phyloP scores from a whole-genome alignment of 2,888 invertebrate genomes.

The Melitaea athalia region DNA sequence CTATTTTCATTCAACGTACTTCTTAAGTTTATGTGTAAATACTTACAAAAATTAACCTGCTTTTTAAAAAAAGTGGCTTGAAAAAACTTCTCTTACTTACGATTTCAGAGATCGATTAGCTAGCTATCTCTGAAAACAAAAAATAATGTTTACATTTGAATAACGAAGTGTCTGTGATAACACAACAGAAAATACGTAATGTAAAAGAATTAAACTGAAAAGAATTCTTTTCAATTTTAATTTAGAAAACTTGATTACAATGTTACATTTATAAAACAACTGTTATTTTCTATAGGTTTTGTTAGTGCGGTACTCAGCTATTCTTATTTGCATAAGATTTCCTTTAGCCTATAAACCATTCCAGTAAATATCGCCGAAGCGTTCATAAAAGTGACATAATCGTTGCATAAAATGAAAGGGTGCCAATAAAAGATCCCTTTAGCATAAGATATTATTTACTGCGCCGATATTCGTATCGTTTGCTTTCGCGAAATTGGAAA shows the following conservation, averaged over 20 bases:
- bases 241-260: neutral
- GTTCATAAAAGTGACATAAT: slow-evolving; percentile 76
- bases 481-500: slow-evolving; percentile 39
- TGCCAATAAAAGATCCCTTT: slow-evolving; percentile 73
- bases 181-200: too few species aligned
- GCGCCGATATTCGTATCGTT: slow-evolving; percentile 63
- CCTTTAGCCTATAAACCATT: slow-evolving; percentile 68
- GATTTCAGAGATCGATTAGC: too few species aligned
- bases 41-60: too few species aligned
- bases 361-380: slow-evolving; percentile 47
- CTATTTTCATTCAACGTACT: too few species aligned
- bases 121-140: too few species aligned
- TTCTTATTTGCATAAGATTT: slow-evolving; percentile 36
- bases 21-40: too few species aligned
- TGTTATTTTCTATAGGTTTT: slow-evolving; percentile 4
- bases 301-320: slow-evolving; percentile 15
- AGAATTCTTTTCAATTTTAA: too few species aligned
- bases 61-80: too few species aligned
- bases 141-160: too few species aligned
- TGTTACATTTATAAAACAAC: neutral
- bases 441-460: slow-evolving; percentile 76
- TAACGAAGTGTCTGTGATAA: too few species aligned
- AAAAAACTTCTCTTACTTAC: too few species aligned
- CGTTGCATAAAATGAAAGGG: slow-evolving; percentile 75
- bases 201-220: too few species aligned